Evolutionary conservation across 2,113 vertebrate genomes (phyloP).

Genomic region (Elephas maximus): DNA sequence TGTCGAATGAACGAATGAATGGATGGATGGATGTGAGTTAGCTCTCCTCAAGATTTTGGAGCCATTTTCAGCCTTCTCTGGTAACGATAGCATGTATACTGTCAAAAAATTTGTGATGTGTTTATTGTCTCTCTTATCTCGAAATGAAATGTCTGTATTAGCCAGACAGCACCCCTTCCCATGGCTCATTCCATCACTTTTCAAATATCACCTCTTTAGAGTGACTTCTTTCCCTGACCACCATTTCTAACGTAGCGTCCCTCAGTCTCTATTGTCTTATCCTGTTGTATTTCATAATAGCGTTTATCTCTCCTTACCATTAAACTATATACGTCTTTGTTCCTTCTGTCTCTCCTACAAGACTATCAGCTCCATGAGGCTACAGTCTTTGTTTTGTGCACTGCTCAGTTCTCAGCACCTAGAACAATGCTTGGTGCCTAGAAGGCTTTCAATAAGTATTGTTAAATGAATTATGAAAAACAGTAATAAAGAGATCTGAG

Average conservation of each 20-base stretch:
- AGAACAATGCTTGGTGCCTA: not conserved
- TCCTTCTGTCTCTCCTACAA: not conserved
- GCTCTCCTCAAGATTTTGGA: not conserved
- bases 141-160: not conserved
- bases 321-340: not conserved
- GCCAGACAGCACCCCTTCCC: not conserved
- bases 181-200: not conserved
- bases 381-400: not conserved
- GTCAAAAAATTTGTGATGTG: not conserved
- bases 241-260: not conserved
- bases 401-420: not conserved
- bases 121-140: not conserved
- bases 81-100: not conserved
- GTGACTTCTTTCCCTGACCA: not conserved
- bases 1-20: not conserved
- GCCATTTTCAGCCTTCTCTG: not conserved
- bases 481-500: not conserved
- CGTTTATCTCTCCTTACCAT: not conserved
- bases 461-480: slow-evolving; percentile 6
- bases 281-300: not conserved
- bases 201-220: not conserved
- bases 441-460: not conserved
- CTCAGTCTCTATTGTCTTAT: not conserved
- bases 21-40: not conserved
- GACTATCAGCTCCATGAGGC: not conserved